Percentiles rank a stretch among this genome's conserved stretches.
Evolutionary conservation across 64 coral and sea anemone genomes (phyloP).

Genomic region (Pocillopora damicornis): DNA sequence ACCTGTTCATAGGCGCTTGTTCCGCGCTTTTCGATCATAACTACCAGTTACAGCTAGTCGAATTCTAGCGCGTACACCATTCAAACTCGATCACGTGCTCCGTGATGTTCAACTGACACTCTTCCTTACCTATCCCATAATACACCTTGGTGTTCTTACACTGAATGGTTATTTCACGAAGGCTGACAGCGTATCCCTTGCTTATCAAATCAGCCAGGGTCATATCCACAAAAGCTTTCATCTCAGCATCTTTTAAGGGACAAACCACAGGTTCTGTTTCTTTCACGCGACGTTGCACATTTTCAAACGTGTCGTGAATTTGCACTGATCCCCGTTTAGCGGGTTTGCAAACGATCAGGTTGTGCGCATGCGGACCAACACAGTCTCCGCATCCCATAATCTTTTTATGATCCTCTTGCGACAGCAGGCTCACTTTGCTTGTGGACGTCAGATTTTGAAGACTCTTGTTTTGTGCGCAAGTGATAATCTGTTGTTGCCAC

Average conservation of each 20-base stretch:
- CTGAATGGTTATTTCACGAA: constrained; percentile 55
- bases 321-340: constrained; percentile 39
- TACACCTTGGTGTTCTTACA: constrained; percentile 71
- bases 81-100: constrained; percentile 83
- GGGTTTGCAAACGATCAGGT: constrained; percentile 44
- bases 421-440: constrained; percentile 62
- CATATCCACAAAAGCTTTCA: constrained; percentile 54
- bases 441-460: constrained; percentile 51
- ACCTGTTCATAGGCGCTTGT: too few relatives aligned
- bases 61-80: constrained; percentile 19
- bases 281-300: constrained; percentile 53
- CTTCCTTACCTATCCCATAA: constrained; percentile 62
- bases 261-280: constrained; percentile 45
- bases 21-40: too few relatives aligned
- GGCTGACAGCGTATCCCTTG: constrained; percentile 48
- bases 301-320: constrained; percentile 62
- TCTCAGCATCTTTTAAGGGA: constrained; percentile 32
- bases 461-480: constrained; percentile 73
- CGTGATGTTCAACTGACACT: constrained; percentile 59
- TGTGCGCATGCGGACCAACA: constrained; percentile 66
- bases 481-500: constrained; percentile 72
- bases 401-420: constrained; percentile 67
- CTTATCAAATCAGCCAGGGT: constrained; percentile 54
- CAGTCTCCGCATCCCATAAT: constrained; percentile 56
- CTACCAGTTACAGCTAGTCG: too few relatives aligned